Evolutionary conservation across 2,888 invertebrate genomes (phyloP).

Genomic region (Drosophila parthenogenetica): DNA sequence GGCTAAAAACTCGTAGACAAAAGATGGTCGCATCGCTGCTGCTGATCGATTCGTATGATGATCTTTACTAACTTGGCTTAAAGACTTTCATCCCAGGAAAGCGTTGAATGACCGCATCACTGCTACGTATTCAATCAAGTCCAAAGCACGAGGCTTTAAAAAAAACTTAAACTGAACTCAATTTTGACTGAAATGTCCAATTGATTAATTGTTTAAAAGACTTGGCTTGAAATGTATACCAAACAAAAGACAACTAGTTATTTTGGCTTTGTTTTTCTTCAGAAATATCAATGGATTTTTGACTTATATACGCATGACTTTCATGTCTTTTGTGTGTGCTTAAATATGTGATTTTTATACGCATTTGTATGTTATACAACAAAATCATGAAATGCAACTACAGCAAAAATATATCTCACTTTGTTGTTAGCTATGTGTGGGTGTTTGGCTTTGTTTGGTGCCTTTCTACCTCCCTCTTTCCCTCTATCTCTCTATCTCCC

Average conservation of each 20-base stretch:
- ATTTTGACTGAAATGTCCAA: slow-evolving; percentile 21
- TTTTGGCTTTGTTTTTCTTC: slow-evolving; percentile 33
- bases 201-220: slow-evolving; percentile 55
- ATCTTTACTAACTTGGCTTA: slow-evolving; percentile 24
- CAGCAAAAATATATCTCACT: slow-evolving; percentile 6
- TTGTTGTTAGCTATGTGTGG: slow-evolving; percentile 13
- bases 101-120: slow-evolving; percentile 29
- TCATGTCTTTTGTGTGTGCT: slow-evolving; percentile 19
- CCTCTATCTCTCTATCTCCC: no score
- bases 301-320: slow-evolving; percentile 33
- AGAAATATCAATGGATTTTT: slow-evolving; percentile 31
- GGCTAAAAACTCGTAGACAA: slow-evolving; percentile 28
- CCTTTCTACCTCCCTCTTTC: background rate
- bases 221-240: slow-evolving; percentile 38
- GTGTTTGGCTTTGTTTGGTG: slow-evolving; percentile 18
- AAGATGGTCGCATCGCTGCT: slow-evolving; percentile 15
- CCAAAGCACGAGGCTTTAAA: background rate
- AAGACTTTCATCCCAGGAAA: slow-evolving; percentile 50
- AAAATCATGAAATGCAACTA: slow-evolving; percentile 23
- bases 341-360: slow-evolving; percentile 16
- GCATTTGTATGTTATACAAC: slow-evolving; percentile 32
- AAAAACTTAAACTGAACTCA: slow-evolving; percentile 20
- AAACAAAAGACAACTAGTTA: slow-evolving; percentile 21
- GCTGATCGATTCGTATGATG: slow-evolving; percentile 46
- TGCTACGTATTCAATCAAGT: slow-evolving; percentile 27